Evolutionary conservation across 2,888 invertebrate species (phyloP), one percentile per base, ranked within the genome.

Genomic region (Noctua comes): DNA sequence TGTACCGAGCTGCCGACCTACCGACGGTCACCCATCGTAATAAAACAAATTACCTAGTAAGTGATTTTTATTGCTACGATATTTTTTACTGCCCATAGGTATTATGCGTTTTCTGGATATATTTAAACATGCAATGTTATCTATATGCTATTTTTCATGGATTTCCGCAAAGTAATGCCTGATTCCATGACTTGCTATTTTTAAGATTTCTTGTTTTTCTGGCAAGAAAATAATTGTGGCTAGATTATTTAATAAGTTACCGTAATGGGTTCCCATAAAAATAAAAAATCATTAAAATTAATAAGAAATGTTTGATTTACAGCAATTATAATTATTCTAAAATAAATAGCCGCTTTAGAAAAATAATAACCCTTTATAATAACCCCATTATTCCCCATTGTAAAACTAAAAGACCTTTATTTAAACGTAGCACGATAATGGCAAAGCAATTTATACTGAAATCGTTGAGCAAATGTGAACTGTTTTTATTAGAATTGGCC

Each of bases 41-140:
- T 91, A 90, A 90, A 91, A 91, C 84, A 86, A 89, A 90, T 83
- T 82, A 71, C 84, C 73, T 72, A 78, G 84, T 79, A 80, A 86
- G 84, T 85, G 83, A 86, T 87, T 88, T 82, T 86, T 83, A 71
- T 77, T 85, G 73, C 82, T 86, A 86, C 69, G 72, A 69, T 71
- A 57, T 62, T 48, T 76, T 62, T 51, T 75, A 73, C 46, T 46
- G 48, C 43, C n/a, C 31, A 16, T 66, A 36, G 36, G 36, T 36
- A 31, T 71, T 24, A 68, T 48, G 65, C 11, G 4, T 59, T 65
- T 65, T 16, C 4, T 51, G 0, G 13, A 40, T 16, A 69, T 24
- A 48, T 59, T 54, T 40, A 11, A 48, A 68, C 11, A 74, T 40
- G 5, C 8, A 43, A 36, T 62, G 31, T 48, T 24, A 31, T 21